Base-by-base conservation (phyloP, 2,888 invertebrate genomes). In the Megalurothrips usitatus region DNA sequence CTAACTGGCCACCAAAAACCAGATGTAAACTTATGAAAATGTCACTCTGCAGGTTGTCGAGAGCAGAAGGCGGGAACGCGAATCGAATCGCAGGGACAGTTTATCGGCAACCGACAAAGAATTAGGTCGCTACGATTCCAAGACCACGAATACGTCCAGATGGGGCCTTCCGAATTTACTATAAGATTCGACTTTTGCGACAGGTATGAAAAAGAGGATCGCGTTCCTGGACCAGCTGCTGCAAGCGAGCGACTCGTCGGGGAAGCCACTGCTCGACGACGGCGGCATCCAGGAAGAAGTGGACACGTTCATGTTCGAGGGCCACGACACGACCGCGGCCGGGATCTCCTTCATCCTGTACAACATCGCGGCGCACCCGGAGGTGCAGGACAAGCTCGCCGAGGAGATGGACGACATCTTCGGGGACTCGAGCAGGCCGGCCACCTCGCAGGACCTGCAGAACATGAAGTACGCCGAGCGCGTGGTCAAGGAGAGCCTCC, bases 381-480 rank as follows among this genome's bases (percentile, higher is more conserved):
- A 87, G 58, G 86, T 87, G 82, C 88, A 88, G 83, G 87, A 86
- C 1, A 87, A 87, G 52, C 88, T 90, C 0, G 84, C 88, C 0
- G 86, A 89, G 81, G 91, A 91, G 85, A 84, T 89, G 80, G 87
- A 88, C 19, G 85, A 86, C n/a, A 89, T 90, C 82, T 89, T 90
- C 81, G 87, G 86, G 78, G 87, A 87, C 84, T 85, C 84, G 28
- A 89, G 86, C 0, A 88, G 90, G 10, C 85, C 89, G 0, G 89
- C 89, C 0, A 89, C 88, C 6, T 88, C 90, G 86, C 89, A 90
- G 78, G 91, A 91, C 83, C 86, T 93, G n/a, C 86, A 90, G 82
- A 89, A 90, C 81, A 91, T 93, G 91, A 89, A 89, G 81, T 93
- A 92, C 84, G 87, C 93, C 83, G 93, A 93, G 83, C 90, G 90